A percentile compares a stretch with the other conserved stretches of the same genome.
Evolutionary conservation across 2,113 vertebrate genomes (phyloP).

Genomic region (Pygoscelis adeliae): DNA sequence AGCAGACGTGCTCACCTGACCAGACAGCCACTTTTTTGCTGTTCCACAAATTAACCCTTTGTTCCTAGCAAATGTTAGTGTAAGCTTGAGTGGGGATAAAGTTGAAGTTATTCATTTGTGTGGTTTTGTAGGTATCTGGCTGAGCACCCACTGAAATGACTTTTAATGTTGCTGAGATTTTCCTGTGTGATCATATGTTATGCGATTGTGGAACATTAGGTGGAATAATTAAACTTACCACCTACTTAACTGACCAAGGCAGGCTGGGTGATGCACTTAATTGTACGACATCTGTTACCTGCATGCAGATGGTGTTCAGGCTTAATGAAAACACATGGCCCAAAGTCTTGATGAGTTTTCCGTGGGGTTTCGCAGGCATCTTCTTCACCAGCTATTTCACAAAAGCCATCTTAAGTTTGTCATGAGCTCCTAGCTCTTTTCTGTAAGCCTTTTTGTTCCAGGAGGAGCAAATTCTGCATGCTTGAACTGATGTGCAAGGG

Average conservation of each 20-base stretch:
- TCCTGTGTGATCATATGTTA: not conserved
- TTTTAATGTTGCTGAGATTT: not conserved
- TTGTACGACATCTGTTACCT: not conserved
- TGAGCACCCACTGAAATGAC: not conserved
- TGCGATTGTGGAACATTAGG: not conserved
- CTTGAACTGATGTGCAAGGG: not conserved
- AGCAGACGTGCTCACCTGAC: not conserved
- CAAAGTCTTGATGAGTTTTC: not conserved
- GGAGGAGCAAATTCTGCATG: not conserved
- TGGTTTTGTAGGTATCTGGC: not conserved
- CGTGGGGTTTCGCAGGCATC: not conserved
- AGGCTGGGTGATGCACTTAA: not conserved
- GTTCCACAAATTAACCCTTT: not conserved
- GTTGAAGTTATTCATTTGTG: not conserved
- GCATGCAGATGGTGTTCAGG: not conserved
- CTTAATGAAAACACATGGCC: conserved; percentile 31
- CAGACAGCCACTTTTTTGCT: not conserved
- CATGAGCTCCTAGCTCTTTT: not conserved
- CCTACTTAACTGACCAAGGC: conserved; percentile 22
- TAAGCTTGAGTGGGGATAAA: not conserved
- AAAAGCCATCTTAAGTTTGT: not conserved
- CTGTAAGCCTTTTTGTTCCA: not conserved
- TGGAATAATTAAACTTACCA: conserved; percentile 32
- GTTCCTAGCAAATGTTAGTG: not conserved
- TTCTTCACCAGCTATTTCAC: not conserved